These are phyloP conservation scores for Gymnogyps californianus DNA, from an alignment of 2,113 vertebrate genomes.

Conservation along the genomic window DNA sequence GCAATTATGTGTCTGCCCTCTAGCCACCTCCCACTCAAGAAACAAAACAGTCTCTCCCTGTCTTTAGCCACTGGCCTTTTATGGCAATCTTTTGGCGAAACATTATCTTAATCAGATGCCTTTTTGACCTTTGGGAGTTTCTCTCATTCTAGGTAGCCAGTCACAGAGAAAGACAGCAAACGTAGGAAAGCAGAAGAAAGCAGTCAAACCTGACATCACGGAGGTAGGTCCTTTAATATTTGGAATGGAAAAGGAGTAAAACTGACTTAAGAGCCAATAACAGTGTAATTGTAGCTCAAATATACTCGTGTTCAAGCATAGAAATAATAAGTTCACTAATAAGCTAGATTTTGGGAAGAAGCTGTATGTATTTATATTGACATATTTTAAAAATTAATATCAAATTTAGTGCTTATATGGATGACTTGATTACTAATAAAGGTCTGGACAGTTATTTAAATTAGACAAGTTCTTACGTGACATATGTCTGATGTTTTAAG, in stretches of 20 bases:
- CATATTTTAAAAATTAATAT: neutral
- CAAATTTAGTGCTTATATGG: neutral
- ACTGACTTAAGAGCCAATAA: neutral
- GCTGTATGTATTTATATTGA: neutral
- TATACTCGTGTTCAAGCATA: neutral
- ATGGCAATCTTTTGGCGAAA: neutral
- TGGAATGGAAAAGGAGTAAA: neutral
- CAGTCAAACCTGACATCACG: slow-evolving; percentile 5
- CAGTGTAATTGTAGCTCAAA: neutral
- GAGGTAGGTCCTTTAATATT: neutral
- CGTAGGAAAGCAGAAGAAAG: slow-evolving; percentile 38
- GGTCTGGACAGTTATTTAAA: neutral
- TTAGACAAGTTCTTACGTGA: neutral
- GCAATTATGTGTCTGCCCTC: neutral
- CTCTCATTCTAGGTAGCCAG: slow-evolving; percentile 54
- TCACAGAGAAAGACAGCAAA: slow-evolving; percentile 42
- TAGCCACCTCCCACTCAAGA: neutral
- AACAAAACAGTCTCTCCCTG: neutral
- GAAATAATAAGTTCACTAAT: neutral
- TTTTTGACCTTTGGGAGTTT: slow-evolving; percentile 5
- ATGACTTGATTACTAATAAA: neutral
- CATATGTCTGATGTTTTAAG: neutral
- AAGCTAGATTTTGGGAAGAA: neutral
- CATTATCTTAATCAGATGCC: neutral
- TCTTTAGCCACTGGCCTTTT: neutral